These are phyloP conservation scores for Scolanthus callimorphus DNA, from an alignment of 92 coral and sea anemone species.

Conservation along the genomic window DNA sequence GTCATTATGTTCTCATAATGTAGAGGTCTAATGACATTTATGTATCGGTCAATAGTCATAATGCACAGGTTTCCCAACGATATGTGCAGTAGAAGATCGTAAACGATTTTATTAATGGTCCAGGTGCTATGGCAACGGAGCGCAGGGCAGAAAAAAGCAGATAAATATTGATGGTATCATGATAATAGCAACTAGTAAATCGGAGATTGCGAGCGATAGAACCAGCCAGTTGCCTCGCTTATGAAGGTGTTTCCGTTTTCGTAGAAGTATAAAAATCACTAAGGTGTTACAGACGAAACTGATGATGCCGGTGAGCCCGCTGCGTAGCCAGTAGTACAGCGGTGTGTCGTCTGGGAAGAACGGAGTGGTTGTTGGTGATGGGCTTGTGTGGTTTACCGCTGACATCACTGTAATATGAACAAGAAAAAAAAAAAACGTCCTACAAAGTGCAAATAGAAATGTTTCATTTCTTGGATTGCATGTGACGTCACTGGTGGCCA, in stretches of 20 bases:
- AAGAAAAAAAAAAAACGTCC: too few relatives aligned
- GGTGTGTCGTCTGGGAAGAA: slow-evolving; percentile 49
- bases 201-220: slow-evolving; percentile 43
- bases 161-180: slow-evolving; percentile 56
- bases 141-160: slow-evolving; percentile 34
- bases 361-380: background rate
- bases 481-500: too few relatives aligned
- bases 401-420: too few relatives aligned
- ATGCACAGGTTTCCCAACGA: slow-evolving; percentile 47
- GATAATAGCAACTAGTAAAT: slow-evolving; percentile 39
- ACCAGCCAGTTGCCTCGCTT: slow-evolving; percentile 56
- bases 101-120: slow-evolving; percentile 43
- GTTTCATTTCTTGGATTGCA: too few relatives aligned
- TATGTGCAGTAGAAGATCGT: slow-evolving; percentile 51
- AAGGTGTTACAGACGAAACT: slow-evolving; percentile 46
- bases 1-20: slow-evolving; percentile 26
- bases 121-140: slow-evolving; percentile 38
- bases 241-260: slow-evolving; percentile 17
- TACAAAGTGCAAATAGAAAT: too few relatives aligned
- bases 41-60: slow-evolving; percentile 53
- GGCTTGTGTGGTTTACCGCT: background rate
- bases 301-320: slow-evolving; percentile 39
- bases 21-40: slow-evolving; percentile 41
- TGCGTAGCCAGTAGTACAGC: slow-evolving; percentile 45
- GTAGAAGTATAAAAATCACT: slow-evolving; percentile 34